phyloP scores from a whole-genome alignment of 2,113 vertebrate species.

The Nerophis lumbriciformis region DNA sequence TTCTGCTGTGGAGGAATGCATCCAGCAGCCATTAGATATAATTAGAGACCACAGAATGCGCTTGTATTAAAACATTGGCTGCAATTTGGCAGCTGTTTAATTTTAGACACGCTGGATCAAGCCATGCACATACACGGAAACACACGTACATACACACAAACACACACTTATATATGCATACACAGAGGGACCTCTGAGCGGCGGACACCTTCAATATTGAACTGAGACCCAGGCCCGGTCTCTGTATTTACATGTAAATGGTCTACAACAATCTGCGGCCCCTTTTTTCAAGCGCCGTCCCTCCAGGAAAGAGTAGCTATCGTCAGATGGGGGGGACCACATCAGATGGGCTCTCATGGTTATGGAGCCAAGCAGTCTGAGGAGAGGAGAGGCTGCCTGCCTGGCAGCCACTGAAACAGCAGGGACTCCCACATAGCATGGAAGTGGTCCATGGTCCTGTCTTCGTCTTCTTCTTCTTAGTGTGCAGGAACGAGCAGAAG shows the following conservation, averaged over 20 bases:
- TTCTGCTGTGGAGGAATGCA: conserved; percentile 43
- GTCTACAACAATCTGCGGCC: conserved; percentile 77
- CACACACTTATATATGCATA: conserved; percentile 55
- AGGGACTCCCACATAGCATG: conserved; percentile 72
- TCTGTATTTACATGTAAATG: conserved; percentile 80
- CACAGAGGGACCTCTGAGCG: conserved; percentile 64
- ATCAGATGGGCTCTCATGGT: conserved; percentile 69
- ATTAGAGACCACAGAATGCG: conserved; percentile 69
- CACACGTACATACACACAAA: conserved; percentile 38
- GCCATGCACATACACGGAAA: conserved; percentile 63
- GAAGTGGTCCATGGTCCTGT: conserved; percentile 58
- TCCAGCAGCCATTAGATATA: conserved; percentile 68
- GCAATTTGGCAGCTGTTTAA: conserved; percentile 72
- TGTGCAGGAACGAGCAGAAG: conserved; percentile 36
- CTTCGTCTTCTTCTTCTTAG: conserved; percentile 5
- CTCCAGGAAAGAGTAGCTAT: conserved; percentile 49
- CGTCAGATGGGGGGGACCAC: conserved; percentile 68
- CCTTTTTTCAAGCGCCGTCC: conserved; percentile 51
- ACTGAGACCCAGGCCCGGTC: conserved; percentile 65
- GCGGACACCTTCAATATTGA: conserved; percentile 77
- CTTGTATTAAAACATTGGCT: conserved; percentile 73
- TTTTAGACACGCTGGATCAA: conserved; percentile 67
- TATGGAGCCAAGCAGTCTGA: conserved; percentile 56
- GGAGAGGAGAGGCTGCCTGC: conserved; percentile 63
- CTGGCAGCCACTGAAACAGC: conserved; percentile 69